A percentile compares a stretch with the other conserved stretches of the same genome.
These are phyloP conservation scores for Camponotus pennsylvanicus DNA, from an alignment of 1,140 invertebrate species.

Conservation along the genomic window DNA sequence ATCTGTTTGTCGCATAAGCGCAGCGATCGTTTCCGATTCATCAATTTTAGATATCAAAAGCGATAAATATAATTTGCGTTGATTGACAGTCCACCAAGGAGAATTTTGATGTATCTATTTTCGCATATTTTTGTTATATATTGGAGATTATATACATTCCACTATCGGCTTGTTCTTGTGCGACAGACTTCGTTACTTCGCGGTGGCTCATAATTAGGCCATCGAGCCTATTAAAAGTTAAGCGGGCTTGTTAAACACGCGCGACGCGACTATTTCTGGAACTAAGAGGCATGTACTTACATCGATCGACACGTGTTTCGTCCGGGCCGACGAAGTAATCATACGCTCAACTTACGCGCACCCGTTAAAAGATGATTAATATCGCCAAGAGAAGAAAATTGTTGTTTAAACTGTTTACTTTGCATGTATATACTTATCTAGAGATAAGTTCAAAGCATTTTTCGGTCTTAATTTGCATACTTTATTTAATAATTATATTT, in stretches of 20 bases:
- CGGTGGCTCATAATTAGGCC: conserved; percentile 80
- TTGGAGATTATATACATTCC: too few relatives aligned
- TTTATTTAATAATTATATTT: conserved; percentile 16
- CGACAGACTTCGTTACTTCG: conserved; percentile 59
- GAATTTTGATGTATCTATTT: neutral
- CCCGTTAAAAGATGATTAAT: conserved; percentile 54
- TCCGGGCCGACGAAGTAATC: conserved; percentile 42
- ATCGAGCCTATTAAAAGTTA: conserved; percentile 82
- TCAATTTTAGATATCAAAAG: neutral
- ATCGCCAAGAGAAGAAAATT: conserved; percentile 39
- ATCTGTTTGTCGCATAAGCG: neutral
- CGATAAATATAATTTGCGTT: neutral
- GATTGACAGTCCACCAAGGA: too few relatives aligned
- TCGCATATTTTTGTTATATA: neutral
- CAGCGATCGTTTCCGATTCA: neutral
- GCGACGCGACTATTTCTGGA: conserved; percentile 73
- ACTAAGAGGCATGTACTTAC: conserved; percentile 48
- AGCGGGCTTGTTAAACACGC: conserved; percentile 75
- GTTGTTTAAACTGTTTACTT: conserved; percentile 17
- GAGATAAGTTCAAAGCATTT: neutral
- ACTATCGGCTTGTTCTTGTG: neutral
- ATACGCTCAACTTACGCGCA: conserved; percentile 51
- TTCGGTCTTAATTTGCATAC: neutral
- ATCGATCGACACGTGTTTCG: conserved; percentile 58
- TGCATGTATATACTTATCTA: neutral